Percentiles rank a stretch among this genome's conserved stretches.
Conservation (phyloP, 2,888 invertebrate genomes). For the Oeneis ivallda region DNA sequence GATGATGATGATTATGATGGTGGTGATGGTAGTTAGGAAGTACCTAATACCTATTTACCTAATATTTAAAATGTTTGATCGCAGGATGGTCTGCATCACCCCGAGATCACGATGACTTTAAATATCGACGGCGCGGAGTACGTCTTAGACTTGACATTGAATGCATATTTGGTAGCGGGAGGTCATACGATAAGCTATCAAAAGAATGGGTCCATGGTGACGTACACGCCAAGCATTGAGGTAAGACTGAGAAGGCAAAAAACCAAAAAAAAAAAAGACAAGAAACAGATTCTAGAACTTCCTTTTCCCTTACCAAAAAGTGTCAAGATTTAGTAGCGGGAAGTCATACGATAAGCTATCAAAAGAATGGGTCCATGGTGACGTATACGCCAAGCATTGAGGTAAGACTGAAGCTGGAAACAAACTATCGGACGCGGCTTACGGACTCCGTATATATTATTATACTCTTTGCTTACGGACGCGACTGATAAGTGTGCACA, state of each 20-base stretch:
- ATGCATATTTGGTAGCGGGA: constrained; percentile 86
- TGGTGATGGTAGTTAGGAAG: too few species aligned
- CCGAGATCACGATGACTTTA: constrained; percentile 82
- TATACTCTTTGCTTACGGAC: too few species aligned
- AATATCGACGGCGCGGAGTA: constrained; percentile 85
- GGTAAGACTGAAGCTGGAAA: constrained; percentile 68
- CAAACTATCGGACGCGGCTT: too few species aligned
- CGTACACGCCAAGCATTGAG: constrained; percentile 79
- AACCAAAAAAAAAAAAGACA: too few species aligned
- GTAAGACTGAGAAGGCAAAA: constrained; percentile 60
- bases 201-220: constrained; percentile 75
- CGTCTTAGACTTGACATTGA: constrained; percentile 86
- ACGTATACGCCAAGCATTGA: constrained; percentile 78
- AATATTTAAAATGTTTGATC: too few species aligned
- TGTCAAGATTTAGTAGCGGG: constrained; percentile 86
- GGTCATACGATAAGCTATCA: constrained; percentile 85
- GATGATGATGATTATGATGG: too few species aligned
- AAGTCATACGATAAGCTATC: constrained; percentile 84
- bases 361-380: constrained; percentile 78
- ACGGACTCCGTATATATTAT: too few species aligned
- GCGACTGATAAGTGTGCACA: too few species aligned
- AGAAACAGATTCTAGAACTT: too few species aligned
- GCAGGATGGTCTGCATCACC: constrained; percentile 68
- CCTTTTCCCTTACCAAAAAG: too few species aligned
- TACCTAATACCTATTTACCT: too few species aligned